Percentiles rank a stretch among this genome's conserved stretches.
phyloP scores from a whole-genome alignment of 2,888 invertebrate genomes.

The Ormia ochracea region DNA sequence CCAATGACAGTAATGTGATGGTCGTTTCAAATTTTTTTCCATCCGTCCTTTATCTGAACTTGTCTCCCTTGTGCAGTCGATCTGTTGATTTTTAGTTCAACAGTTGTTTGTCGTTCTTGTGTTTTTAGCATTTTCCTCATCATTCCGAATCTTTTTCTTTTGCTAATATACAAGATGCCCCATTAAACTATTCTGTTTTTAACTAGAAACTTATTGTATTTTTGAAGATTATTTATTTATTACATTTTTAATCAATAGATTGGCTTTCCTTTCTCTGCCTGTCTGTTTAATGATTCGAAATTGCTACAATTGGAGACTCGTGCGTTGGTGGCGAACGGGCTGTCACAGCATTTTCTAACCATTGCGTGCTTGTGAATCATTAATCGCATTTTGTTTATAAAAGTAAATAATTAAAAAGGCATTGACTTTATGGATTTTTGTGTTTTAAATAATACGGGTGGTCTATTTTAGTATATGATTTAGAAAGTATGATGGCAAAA shows the following conservation, averaged over 20 bases:
- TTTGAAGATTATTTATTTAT: slow-evolving; percentile 48
- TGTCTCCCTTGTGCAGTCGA: slow-evolving; percentile 47
- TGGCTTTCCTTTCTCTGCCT: slow-evolving; percentile 19
- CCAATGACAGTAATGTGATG: slow-evolving; percentile 8
- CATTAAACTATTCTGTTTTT: slow-evolving; percentile 28
- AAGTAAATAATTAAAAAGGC: slow-evolving; percentile 59
- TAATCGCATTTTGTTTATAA: slow-evolving; percentile 61
- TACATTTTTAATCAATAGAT: slow-evolving; percentile 50
- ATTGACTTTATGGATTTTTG: slow-evolving; percentile 53
- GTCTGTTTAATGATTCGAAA: slow-evolving; percentile 26
- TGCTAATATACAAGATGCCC: neutral
- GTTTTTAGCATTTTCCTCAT: slow-evolving; percentile 6
- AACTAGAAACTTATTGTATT: slow-evolving; percentile 53
- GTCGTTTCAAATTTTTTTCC: neutral
- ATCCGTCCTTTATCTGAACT: slow-evolving; percentile 40
- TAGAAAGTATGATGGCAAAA: neutral
- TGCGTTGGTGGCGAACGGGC: slow-evolving; percentile 43
- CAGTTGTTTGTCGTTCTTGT: slow-evolving; percentile 21
- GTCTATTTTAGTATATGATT: neutral
- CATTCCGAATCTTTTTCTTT: neutral
- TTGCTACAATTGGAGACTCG: slow-evolving; percentile 27
- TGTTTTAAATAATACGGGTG: slow-evolving; percentile 28
- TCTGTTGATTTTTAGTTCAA: slow-evolving; percentile 50
- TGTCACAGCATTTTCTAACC: slow-evolving; percentile 36
- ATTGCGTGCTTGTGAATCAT: slow-evolving; percentile 61